phyloP scores from a whole-genome alignment of 2,113 vertebrate genomes.

The Struthio camelus region DNA sequence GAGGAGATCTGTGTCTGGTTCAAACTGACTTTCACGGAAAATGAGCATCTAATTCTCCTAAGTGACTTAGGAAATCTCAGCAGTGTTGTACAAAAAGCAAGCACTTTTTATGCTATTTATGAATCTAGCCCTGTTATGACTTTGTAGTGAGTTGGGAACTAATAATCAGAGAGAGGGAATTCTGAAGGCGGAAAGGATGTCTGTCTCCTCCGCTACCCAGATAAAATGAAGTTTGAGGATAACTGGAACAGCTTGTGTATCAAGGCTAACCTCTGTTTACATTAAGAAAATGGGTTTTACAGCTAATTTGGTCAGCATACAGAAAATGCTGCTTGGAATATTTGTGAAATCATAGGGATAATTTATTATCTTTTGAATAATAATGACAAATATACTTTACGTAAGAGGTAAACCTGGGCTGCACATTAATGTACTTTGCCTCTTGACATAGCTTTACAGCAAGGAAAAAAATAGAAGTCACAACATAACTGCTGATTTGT shows the following conservation, averaged over 20 bases:
- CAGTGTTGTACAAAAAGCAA: neutral
- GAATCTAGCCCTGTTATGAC: neutral
- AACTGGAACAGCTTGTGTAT: neutral
- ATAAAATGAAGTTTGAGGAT: neutral
- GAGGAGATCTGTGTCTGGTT: neutral
- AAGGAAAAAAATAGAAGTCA: neutral
- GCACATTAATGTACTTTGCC: neutral
- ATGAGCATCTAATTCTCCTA: neutral
- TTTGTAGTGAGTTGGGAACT: neutral
- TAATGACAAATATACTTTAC: neutral
- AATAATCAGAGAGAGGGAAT: neutral
- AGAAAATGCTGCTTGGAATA: neutral
- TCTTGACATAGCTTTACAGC: neutral
- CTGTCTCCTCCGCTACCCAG: neutral
- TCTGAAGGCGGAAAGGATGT: neutral
- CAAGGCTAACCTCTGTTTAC: neutral
- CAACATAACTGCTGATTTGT: neutral
- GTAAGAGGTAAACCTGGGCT: neutral
- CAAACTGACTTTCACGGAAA: slow-evolving; percentile 22
- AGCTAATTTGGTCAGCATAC: neutral
- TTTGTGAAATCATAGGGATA: neutral
- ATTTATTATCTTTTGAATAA: neutral
- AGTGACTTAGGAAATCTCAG: slow-evolving; percentile 5
- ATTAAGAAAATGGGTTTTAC: neutral
- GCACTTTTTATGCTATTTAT: neutral